Percentiles rank a stretch among this genome's conserved stretches.
Conservation (phyloP, 2,113 vertebrate species). For the Brienomyrus brachyistius region DNA sequence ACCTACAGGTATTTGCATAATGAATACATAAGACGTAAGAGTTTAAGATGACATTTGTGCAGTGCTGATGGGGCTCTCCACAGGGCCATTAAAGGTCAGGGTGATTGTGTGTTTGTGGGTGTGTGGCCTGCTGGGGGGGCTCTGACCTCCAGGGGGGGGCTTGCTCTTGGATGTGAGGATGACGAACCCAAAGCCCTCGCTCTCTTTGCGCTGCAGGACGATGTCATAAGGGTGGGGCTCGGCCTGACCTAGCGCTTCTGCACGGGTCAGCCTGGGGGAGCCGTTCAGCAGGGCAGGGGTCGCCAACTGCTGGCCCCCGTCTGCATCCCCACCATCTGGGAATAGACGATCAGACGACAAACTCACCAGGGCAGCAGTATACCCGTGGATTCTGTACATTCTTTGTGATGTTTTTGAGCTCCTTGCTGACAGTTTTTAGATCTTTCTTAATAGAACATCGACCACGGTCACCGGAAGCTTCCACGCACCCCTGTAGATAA, state of each 20-base stretch:
- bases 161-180: conserved; percentile 97
- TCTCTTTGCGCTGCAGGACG: conserved; percentile 79
- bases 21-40: not conserved
- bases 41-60: not conserved
- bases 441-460: not conserved
- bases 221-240: conserved; percentile 73
- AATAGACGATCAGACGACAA: not conserved
- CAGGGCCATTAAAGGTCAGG: not conserved
- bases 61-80: not conserved
- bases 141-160: conserved; percentile 86
- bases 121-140: not conserved
- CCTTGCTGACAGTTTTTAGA: not conserved
- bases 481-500: conserved; percentile 73
- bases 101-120: not conserved
- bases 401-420: not conserved
- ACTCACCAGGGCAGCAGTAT: not conserved
- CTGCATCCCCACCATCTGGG: conserved; percentile 48
- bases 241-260: conserved; percentile 39
- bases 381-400: not conserved
- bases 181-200: conserved; percentile 92
- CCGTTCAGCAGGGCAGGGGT: conserved; percentile 52
- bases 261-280: conserved; percentile 62
- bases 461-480: not conserved
- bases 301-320: conserved; percentile 24
- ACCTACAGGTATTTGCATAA: conserved; percentile 2